Evolutionary conservation across 2,888 invertebrate species (phyloP), one percentile per base, ranked within the genome.

Genomic region (Conops quadrifasciatus): DNA sequence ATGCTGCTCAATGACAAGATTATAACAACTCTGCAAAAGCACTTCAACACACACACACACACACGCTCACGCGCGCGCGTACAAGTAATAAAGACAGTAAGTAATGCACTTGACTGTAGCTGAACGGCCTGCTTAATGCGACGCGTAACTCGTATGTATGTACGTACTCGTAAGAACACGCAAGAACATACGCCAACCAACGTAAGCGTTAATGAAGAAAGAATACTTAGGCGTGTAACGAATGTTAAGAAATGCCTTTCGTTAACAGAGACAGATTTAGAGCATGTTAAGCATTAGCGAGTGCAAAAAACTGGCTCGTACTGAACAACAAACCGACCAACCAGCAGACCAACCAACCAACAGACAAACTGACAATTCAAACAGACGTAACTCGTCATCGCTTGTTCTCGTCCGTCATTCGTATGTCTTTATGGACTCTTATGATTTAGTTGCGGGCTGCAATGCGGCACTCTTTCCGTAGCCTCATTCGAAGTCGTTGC

Each of bases 1-100:
- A 36, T 24, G 43, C 26, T 51, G 21, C 43, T 66, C 66, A 53
- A 66, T 66, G 63, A 63, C 26, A 28, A 63, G 47, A 47, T 63
- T 47, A 63, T 45, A 15, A 21, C 11, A 59, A 26, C 59, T 47
- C 53, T 45, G 58, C n/a, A 36, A 26, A 56, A 56, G 51, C 15
- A 47, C 59, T 47, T 21, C n/a, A 9, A 19, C 66, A 49, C 60
- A 24, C 47, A 47, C 47, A 59, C 49, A 36, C 51, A 68, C 68
- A 28, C 59, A 60, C 59, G 47, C 26, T n/a, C 58, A 13, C 24
- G 24, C 19, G 51, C 51, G 30, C 30, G 58, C 43, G 15, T 58
- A 9, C 36, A 36, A 36, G 36, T 36, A 36, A 36, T 36, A 36
- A 36, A 36, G 36, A 36, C 36, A 36, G 36, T 36, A 36, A 36